Evolutionary conservation across 2,113 vertebrate genomes (phyloP), one percentile per base, ranked within the genome.

Genomic region (Lepidothrix coronata): DNA sequence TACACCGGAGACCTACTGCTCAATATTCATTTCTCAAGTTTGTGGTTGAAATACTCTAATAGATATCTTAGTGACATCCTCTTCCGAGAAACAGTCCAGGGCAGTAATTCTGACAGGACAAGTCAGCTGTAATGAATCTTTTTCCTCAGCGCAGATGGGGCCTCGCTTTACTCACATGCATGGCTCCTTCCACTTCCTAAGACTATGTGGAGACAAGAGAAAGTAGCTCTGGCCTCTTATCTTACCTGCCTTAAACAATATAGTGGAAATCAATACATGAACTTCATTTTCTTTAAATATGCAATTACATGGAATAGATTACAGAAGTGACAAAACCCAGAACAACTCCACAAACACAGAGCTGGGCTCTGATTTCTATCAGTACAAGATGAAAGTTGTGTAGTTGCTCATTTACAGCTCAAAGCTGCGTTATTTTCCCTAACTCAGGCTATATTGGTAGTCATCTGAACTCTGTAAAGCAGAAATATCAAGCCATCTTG

Each of bases 61-160:
- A 87, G 91, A 81, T 72, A 85, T 57, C 79, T 90, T 78, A 65
- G 92, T 37, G 77, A 89, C 92, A 89, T 87, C 91, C 54, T 92
- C 91, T 92, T 33, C 89, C 3, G 0, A 87, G 91, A 65, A 85
- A 54, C 93, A 82, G 88, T 72, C 83, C 79, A 70, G 92, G 92
- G 92, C 76, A 58, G 96, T 94, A 89, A 96, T 94, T 95, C 91
- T 92, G 95, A 95, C 93, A 96, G 95, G 88, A 86, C 89, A 95
- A 97, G 93, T 96, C 95, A 96, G 73, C 96, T 94, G 92, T 94
- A 96, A 97, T 96, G 90, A 96, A 96, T 91, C 81, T 92, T 79
- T 96, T 85, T 81, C 91, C 83, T 78, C 39, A 2, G 80, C 28
- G 8, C 92, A 96, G 96, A 95, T 96, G 95, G 96, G 95, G 92